A percentile compares a stretch with the other conserved stretches of the same genome.
Conservation (phyloP, 2,113 vertebrate species). For the Leucopternis melanops region DNA sequence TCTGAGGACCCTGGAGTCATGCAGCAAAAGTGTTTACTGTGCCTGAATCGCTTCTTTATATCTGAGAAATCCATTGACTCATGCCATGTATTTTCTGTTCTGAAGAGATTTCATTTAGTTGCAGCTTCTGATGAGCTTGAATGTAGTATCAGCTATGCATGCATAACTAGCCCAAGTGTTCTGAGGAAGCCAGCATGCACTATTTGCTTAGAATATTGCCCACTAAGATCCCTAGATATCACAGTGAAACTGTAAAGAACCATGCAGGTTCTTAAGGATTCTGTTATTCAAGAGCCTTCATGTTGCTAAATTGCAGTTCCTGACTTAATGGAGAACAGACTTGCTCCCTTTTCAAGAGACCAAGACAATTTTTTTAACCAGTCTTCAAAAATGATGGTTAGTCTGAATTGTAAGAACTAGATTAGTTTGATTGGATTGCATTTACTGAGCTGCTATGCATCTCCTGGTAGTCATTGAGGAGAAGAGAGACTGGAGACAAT, state of each 20-base stretch:
- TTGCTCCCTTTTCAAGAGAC: neutral
- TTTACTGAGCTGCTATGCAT: neutral
- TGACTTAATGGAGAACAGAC: neutral
- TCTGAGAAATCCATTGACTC: slow-evolving; percentile 33
- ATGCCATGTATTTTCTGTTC: neutral
- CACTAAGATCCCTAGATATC: neutral
- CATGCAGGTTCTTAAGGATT: neutral
- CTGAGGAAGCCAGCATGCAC: neutral
- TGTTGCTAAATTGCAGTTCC: neutral
- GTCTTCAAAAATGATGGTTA: neutral
- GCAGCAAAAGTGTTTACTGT: neutral
- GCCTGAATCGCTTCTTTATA: neutral
- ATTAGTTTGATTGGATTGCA: neutral
- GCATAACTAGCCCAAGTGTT: neutral
- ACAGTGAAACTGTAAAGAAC: neutral
- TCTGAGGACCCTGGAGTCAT: neutral
- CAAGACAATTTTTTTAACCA: neutral
- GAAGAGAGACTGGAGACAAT: neutral
- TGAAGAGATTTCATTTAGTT: neutral
- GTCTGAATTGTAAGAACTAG: neutral
- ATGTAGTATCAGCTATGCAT: neutral
- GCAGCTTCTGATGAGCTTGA: neutral
- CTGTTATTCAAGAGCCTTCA: neutral
- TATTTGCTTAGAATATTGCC: neutral
- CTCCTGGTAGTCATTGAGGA: neutral